A percentile compares a stretch with the other conserved stretches of the same genome.
These are phyloP conservation scores for Ophioninae sp. DNA, from an alignment of 2,888 invertebrate genomes.

Conservation along the genomic window DNA sequence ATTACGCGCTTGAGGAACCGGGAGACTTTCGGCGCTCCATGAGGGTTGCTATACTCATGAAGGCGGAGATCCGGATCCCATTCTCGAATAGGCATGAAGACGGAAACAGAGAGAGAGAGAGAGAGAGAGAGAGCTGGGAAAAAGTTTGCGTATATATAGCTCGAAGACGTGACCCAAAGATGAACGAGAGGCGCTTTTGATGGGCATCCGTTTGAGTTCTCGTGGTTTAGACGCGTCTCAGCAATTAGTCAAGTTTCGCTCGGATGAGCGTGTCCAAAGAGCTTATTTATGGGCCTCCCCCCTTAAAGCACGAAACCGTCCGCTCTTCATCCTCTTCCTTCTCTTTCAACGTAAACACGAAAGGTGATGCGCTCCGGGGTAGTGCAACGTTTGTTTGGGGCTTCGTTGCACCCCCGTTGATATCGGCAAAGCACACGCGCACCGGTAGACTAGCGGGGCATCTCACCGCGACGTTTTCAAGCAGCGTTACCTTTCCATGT, in stretches of 20 bases:
- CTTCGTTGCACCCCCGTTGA: conserved; percentile 44
- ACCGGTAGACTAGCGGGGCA: not conserved
- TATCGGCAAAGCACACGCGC: conserved; percentile 44
- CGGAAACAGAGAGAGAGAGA: not conserved
- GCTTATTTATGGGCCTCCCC: conserved; percentile 53
- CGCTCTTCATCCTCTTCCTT: not conserved
- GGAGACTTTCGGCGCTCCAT: conserved; percentile 29
- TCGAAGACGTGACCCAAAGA: conserved; percentile 17
- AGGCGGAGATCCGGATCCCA: conserved; percentile 21
- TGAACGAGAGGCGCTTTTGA: conserved; percentile 7
- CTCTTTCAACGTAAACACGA: conserved; percentile 54
- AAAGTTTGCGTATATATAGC: not conserved
- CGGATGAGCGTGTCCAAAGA: conserved; percentile 55
- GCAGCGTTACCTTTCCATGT: not conserved
- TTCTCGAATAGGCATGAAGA: not conserved
- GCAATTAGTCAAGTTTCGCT: conserved; percentile 64
- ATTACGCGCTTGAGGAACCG: conserved; percentile 48
- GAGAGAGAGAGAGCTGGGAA: conserved; percentile 1
- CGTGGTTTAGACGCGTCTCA: conserved; percentile 44
- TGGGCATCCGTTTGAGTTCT: conserved; percentile 20
- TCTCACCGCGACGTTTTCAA: not conserved
- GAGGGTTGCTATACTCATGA: conserved; percentile 1
- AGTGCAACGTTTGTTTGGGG: conserved; percentile 55
- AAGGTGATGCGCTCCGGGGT: conserved; percentile 62
- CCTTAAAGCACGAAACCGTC: not conserved